Evolutionary conservation across 2,888 invertebrate species (phyloP), one percentile per base, ranked within the genome.

Genomic region (Junonia oenone): DNA sequence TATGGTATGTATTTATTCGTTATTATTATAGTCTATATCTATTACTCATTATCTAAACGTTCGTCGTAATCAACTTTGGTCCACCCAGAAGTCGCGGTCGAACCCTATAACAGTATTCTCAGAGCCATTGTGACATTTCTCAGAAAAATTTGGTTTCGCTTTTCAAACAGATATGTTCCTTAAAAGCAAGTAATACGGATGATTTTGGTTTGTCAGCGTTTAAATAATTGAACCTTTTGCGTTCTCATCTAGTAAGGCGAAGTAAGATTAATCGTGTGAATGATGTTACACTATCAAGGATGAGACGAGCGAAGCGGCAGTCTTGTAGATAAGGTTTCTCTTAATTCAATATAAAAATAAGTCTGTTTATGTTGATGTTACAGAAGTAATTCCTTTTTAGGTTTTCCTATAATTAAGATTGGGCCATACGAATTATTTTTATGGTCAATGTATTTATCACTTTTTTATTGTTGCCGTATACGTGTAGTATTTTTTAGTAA

Each of bases 31-130:
- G 9, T 6, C 22, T 2, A 13, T 43, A 13, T 26, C 6, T 22
- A 26, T 26, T n/a, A 26, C 26, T 13, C 26, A 8, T 26, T 43
- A 43, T 6, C 6, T 37, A 15, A 22, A 8, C 29, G 13, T 68
- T 69, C 68, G 66, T 68, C 67, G 13, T 47, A 53, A 47, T 53
- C 29, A 19, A 5, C 19, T 37, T n/a, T 17, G 43, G 5, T 14
- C 27, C 45, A 35, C 15, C 26, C 29, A 40, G 40, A 48, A 38
- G 14, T 29, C 22, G 40, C 2, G 47, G 53, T 54, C 53, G 48
- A 43, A 31, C n/a, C n/a, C n/a, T 40, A 31, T 54, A 48, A 46
- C 47, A 22, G 15, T 47, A 47, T 48, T 11, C 46, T 40, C 33
- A 13, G 14, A 48, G 6, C 26, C 26, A 43, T 48, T 40, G 47